Percentiles rank a stretch among this genome's conserved stretches.
Evolutionary conservation across 92 coral and sea anemone species (phyloP).

Genomic region (Porites cylindrica): DNA sequence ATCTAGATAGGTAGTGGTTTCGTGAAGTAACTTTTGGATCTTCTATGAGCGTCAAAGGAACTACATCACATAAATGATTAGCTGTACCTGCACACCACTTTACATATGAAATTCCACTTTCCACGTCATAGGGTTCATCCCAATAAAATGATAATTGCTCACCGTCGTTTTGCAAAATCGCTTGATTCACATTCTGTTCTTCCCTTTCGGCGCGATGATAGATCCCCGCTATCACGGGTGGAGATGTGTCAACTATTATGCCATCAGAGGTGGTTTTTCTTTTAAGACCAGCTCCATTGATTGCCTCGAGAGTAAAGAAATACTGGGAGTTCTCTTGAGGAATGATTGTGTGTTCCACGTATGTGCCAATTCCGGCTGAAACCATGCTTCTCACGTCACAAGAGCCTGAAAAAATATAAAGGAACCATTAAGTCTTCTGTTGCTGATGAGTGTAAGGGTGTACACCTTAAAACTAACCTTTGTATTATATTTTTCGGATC

Average conservation of each 20-base stretch:
- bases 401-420: conserved; percentile 28
- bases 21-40: conserved; percentile 26
- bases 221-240: conserved; percentile 66
- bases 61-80: conserved; percentile 50
- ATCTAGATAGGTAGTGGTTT: conserved; percentile 44
- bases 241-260: conserved; percentile 72
- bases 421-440: not conserved
- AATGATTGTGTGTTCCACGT: conserved; percentile 25
- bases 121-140: conserved; percentile 64
- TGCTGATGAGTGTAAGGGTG: not conserved
- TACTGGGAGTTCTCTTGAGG: conserved; percentile 70
- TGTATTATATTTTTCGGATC: too few relatives aligned
- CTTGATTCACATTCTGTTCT: not conserved
- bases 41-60: conserved; percentile 43
- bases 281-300: conserved; percentile 84
- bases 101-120: conserved; percentile 70
- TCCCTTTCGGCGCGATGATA: not conserved
- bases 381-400: conserved; percentile 70
- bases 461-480: too few relatives aligned
- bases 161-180: conserved; percentile 10
- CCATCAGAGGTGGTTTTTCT: conserved; percentile 75
- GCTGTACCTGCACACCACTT: conserved; percentile 75
- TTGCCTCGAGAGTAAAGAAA: conserved; percentile 76
- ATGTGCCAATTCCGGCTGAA: conserved; percentile 56
- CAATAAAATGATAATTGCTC: conserved; percentile 53